Base-by-base conservation (phyloP, 2,888 invertebrate genomes). In the Buathra laborator region DNA sequence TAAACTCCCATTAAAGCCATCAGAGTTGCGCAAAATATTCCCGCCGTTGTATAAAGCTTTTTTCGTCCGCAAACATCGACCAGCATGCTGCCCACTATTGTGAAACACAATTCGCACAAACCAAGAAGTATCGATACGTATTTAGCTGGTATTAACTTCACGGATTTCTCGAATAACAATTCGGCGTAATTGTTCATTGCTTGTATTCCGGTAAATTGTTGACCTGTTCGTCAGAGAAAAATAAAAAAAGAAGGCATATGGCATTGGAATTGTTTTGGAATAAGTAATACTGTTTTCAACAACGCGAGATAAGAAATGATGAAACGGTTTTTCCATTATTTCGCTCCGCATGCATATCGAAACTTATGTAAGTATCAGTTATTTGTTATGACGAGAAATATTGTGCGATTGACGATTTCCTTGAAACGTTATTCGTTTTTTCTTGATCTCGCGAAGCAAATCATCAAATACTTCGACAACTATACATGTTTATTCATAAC, bases 191-290 rank as follows among this genome's bases (percentile, higher is more conserved):
- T 53, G 72, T 84, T 68, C 82, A 87, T 82, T 16, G 85, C 87
- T 46, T 80, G 83, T 59, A 87, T 86, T 1, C 87, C 85, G 24
- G 87, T 86, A 75, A 87, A 87, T 29, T 86, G 86, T 78, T 87
- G 87, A 9, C 81, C 87, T 87, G 71, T 75, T 32, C 12, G 43
- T 1, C 3, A 46, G 53, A 16, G 10, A 76, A 66, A 7, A 51
- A 7, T n/a, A 3, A 32, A 16, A n/a, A 43, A 19, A 59, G 12
- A 43, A 19, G 48, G 12, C 10, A 10, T 32, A 44, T 70, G 32
- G n/a, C n/a, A 7, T 62, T 62, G 62, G 6, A 24, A 12, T 7
- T 14, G 24, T 7, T 10, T 32, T 70, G 62, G 10, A 32, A 32
- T n/a, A 29, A 29, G 6, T 32, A 7, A 32, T 62, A 14, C 12